These are phyloP conservation scores for Syrphus vitripennis DNA, from an alignment of 2,888 invertebrate genomes.

Conservation along the genomic window DNA sequence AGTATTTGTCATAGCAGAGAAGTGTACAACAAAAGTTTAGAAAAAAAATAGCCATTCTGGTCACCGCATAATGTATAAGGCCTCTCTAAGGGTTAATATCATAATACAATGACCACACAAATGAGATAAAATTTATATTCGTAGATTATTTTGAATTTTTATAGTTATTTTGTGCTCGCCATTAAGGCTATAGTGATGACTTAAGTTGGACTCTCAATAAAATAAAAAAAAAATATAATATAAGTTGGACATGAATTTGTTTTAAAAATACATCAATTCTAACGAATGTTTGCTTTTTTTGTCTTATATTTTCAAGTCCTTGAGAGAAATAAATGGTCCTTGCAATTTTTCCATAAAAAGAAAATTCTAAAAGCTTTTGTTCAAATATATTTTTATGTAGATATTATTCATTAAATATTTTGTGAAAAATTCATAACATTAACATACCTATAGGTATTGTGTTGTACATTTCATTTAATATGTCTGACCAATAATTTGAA, in stretches of 20 bases:
- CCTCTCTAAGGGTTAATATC: background rate
- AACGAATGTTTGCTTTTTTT: background rate
- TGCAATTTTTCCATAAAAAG: background rate
- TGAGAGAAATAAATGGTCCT: background rate
- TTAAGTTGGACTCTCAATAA: background rate
- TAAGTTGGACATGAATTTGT: background rate
- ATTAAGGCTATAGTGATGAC: background rate
- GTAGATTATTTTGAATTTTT: background rate
- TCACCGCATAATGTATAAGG: background rate
- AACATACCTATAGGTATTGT: too few species aligned
- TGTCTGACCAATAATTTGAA: too few species aligned
- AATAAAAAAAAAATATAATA: background rate
- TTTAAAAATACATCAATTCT: background rate
- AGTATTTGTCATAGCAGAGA: too few species aligned
- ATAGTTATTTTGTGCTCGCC: background rate
- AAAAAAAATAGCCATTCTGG: too few species aligned
- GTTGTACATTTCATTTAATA: too few species aligned
- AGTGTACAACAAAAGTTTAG: too few species aligned
- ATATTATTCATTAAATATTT: too few species aligned
- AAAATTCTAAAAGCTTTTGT: background rate
- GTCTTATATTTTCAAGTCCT: background rate
- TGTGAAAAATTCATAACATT: background rate
- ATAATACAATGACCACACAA: constrained; percentile 18
- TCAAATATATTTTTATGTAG: background rate
- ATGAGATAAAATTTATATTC: background rate